Base-by-base conservation (phyloP, 2,113 vertebrate genomes). In the Ceratotherium simum region DNA sequence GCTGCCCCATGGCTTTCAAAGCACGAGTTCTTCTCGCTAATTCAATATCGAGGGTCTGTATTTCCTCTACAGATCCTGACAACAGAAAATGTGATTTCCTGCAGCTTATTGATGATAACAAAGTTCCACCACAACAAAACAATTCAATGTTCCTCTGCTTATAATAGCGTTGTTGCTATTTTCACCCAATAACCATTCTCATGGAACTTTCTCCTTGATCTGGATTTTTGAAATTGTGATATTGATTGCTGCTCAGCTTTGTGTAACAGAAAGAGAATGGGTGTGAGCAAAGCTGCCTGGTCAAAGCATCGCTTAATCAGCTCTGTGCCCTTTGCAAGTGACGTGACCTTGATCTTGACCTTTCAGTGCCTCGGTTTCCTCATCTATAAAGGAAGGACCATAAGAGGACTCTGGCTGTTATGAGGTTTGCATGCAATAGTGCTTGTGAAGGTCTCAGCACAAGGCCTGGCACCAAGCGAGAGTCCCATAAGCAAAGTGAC, bases 81-180 rank as follows among this genome's bases (percentile, higher is more conserved):
- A 86, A 76, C 27, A 80, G 89, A 91, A 96, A 97, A 96, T 73
- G 93, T 39, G 85, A 96, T 97, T 98, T 97, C 91, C 81, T 29
- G 82, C 31, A 62, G 31, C 54, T 94, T 81, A 78, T 89, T 90
- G 64, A 87, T 46, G 42, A 87, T 83, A 91, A 65, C 64, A 46
- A 70, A 90, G 42, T 96, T 88, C 70, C 36, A 16, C 70, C 72
- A 51, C 69, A 83, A 89, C 72, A 92, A 91, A 97, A 85, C 54
- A 96, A 82, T 67, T 81, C 90, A 89, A 29, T 95, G 85, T 89
- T 89, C 93, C 76, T 91, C 12, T 27, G 62, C 76, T 73, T 85
- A n/a, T 73, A 92, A 79, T 64, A 72, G 48, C 12, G 83, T 85
- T 86, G 90, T 92, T 86, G 62, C 48, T 81, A 69, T 94, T 92